Evolutionary conservation across 1,140 invertebrate species (phyloP).

Genomic region (Drosophila kikkawai): DNA sequence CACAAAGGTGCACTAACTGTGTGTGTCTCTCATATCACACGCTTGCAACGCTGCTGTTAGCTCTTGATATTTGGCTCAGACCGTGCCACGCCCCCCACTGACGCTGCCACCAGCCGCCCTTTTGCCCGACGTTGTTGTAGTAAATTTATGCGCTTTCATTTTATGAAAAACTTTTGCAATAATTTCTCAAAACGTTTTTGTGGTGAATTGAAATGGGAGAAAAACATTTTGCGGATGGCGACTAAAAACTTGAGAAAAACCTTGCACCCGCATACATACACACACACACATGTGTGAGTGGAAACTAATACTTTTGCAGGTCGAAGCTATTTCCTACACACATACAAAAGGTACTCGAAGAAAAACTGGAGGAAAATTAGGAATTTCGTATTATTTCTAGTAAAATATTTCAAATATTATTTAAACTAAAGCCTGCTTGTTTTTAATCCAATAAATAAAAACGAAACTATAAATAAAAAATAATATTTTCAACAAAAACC

Average conservation of each 20-base stretch:
- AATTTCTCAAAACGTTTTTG: slow-evolving; percentile 85
- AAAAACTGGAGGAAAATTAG: not conserved
- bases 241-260: slow-evolving; percentile 84
- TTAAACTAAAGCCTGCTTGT: not conserved
- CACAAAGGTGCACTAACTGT: slow-evolving; percentile 73
- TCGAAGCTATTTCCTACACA: slow-evolving; percentile 38
- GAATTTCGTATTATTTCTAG: not conserved
- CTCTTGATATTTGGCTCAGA: slow-evolving; percentile 78
- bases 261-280: slow-evolving; percentile 53
- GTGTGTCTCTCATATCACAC: slow-evolving; percentile 60
- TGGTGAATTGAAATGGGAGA: slow-evolving; percentile 84
- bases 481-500: too few species aligned
- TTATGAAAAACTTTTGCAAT: slow-evolving; percentile 85
- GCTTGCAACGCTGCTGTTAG: slow-evolving; percentile 65
- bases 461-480: not conserved
- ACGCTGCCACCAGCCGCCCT: not conserved
- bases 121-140: slow-evolving; percentile 54
- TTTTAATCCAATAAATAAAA: not conserved
- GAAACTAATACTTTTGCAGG: slow-evolving; percentile 68
- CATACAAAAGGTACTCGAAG: not conserved
- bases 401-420: not conserved
- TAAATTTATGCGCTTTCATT: slow-evolving; percentile 85
- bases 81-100: slow-evolving; percentile 2
- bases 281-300: slow-evolving; percentile 34
- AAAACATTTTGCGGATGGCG: slow-evolving; percentile 85